Conservation (phyloP, 2,113 vertebrate species). For the Poeciliopsis retropinna region DNA sequence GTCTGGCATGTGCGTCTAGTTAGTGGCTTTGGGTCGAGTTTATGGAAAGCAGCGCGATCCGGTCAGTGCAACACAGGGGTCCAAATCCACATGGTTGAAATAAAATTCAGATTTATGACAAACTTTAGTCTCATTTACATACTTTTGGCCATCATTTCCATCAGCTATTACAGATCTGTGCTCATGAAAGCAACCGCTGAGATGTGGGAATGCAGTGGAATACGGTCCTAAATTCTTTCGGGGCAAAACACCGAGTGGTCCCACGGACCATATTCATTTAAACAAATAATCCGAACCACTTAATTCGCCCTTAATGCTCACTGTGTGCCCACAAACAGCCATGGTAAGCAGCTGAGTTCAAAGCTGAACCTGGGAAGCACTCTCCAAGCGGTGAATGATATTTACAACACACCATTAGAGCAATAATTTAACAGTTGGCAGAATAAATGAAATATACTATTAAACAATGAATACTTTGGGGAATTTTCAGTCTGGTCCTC, state of each 20-base stretch:
- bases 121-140: conserved; percentile 38
- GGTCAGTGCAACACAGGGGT: conserved; percentile 43
- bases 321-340: neutral
- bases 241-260: neutral
- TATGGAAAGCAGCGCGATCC: conserved; percentile 38
- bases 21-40: conserved; percentile 42
- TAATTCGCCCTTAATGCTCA: neutral
- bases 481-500: neutral
- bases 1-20: conserved; percentile 62
- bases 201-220: neutral
- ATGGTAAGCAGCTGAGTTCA: neutral
- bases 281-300: neutral
- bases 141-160: conserved; percentile 16
- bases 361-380: neutral
- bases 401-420: neutral
- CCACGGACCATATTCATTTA: conserved; percentile 18
- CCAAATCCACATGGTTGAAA: conserved; percentile 47
- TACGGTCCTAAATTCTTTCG: neutral
- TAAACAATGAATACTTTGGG: neutral
- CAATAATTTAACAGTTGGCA: neutral
- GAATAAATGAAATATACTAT: neutral
- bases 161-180: conserved; percentile 24
- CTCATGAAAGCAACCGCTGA: conserved; percentile 2
- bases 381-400: neutral
- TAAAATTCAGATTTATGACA: conserved; percentile 46